Evolutionary conservation across 2,888 invertebrate species (phyloP), one percentile per base, ranked within the genome.

Genomic region (Chalcosyrphus nemorum): DNA sequence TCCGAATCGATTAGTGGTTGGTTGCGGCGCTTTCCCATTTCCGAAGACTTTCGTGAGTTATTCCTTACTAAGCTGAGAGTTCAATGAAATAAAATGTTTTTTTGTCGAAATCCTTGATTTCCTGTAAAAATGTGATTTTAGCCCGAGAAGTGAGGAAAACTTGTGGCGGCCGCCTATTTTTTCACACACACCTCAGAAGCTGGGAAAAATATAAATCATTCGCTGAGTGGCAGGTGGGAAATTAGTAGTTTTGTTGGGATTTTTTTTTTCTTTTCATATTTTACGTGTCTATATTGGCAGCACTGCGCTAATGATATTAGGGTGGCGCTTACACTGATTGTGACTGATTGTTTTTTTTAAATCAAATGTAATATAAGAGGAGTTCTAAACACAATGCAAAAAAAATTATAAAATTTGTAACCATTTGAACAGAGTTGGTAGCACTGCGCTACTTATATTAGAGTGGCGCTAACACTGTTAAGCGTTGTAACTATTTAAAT

Each of bases 11-110:
- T 95, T 86, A 96, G 92, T 43, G 95, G 95, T 90, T 96, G 95
- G 91, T 95, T 96, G 92, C 96, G 96, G 87, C 97, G 93, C 92
- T 97, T 97, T 88, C 95, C 96, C 96, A 97, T 97, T 92, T 90
- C 92, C 4, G 11, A 21, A 24, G n/a, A 38, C 13, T 13, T 24
- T 41, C 13, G 13, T n/a, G 5, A 19, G 29, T 17, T 24, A 13
- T 24, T 76, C 32, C 59, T 59, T 50, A 41, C 19, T 9, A 52
- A 15, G 21, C 59, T 50, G n/a, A 50, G n/a, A 24, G 24, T 15
- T 29, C 9, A 52, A 15, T 59, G 50, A 17, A 38, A 43, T 59
- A 21, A 29, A 68, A 76, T 41, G 5, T 32, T 7, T 68, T 52
- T 29, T n/a, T 13, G n/a, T n/a, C n/a, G n/a, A 35, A 38, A 38